Base-by-base conservation (phyloP, 2,113 vertebrate species). In the Nannospalax galili region DNA sequence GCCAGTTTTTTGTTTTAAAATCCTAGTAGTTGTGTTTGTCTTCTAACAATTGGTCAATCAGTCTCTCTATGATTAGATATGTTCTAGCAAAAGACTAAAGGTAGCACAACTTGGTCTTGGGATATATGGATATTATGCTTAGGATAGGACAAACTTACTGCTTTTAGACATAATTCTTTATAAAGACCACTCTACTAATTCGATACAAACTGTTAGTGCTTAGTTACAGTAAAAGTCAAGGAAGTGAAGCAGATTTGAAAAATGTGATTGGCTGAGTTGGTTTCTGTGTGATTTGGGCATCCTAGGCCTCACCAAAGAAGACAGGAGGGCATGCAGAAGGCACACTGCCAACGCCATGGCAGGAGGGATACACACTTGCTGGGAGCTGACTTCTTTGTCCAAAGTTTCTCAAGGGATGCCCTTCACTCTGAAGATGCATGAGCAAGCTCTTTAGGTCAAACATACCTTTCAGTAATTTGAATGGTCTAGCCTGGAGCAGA, bases 81-180 rank as follows among this genome's bases (percentile, higher is more conserved):
- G 35, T 79, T 95, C 94, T 70, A 88, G 73, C 62, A 72, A 65
- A 88, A 91, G 84, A 75, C 86, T 56, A 3, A 60, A 42, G 52
- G 32, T 32, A 60, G 75, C 1, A 48, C 35, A 84, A 11, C 4
- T 40, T 56, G 37, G 26, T 40, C 52, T 35, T 87, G 40, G 30
- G 15, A 67, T 82, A 92, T 91, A n/a, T 28, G 80, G 69, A 30
- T 84, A 30, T 12, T 94, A 56, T 65, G 84, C 42, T 85, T 84
- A 56, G 64, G 35, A 87, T 60, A 94, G 82, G 65, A 12, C 42
- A n/a, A 30, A 62, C n/a, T 52, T 52, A 3, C 56, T 90, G 9
- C 52, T 58, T 75, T 72, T 37, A 35, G 81, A 82, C 65, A 69
- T 88, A 64, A 30, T 94, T 82, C 32, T 86, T 93, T 52, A 79